Percentiles rank a stretch among this genome's conserved stretches.
Evolutionary conservation across 2,888 invertebrate species (phyloP).

Genomic region (Tholera decimalis): DNA sequence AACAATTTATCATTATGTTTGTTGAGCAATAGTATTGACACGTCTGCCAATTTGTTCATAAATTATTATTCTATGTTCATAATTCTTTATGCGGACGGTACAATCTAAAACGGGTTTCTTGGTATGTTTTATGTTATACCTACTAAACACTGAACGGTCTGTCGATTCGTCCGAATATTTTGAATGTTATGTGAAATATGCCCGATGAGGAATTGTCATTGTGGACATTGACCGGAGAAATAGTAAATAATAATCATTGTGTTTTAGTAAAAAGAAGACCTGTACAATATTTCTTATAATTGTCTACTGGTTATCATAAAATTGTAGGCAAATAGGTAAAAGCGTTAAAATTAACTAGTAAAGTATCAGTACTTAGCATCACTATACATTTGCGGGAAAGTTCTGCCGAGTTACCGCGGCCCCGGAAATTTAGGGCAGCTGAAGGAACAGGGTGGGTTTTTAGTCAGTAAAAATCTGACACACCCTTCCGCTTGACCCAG

Average conservation of each 20-base stretch:
- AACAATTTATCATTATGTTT: conserved; percentile 47
- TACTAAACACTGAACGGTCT: conserved; percentile 78
- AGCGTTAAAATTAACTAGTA: no score
- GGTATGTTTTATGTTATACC: conserved; percentile 77
- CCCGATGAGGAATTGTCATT: conserved; percentile 64
- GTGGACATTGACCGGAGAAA: background rate
- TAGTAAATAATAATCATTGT: background rate
- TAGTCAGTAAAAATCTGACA: no score
- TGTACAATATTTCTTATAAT: no score
- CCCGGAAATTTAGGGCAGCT: no score
- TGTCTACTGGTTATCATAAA: no score
- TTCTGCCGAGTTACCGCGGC: no score
- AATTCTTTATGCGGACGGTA: conserved; percentile 74
- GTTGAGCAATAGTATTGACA: conserved; percentile 53
- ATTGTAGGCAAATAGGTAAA: no score
- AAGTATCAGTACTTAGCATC: no score
- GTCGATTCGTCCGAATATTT: conserved; percentile 83
- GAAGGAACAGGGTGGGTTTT: no score
- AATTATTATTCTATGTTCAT: conserved; percentile 50
- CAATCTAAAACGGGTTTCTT: conserved; percentile 78
- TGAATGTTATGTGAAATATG: conserved; percentile 77
- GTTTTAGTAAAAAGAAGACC: no score
- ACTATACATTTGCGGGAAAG: no score
- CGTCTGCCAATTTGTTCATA: conserved; percentile 38
- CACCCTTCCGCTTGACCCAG: no score